Base-by-base conservation (phyloP, 2,888 invertebrate genomes). In the Xylophagus ater region DNA sequence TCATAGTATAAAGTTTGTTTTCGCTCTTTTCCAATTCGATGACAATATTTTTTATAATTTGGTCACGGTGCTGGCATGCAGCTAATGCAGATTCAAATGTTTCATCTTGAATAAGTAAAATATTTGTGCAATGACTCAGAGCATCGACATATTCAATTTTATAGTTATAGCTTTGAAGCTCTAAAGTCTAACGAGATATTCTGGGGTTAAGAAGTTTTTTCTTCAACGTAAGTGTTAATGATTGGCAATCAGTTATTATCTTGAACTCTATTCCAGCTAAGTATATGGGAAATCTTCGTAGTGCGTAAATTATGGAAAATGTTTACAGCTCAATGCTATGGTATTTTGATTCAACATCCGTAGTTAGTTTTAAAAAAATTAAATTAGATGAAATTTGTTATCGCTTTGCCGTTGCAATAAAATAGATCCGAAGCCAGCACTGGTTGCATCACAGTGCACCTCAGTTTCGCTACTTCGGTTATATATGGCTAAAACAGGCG, bases 271-370 rank as follows among this genome's bases (percentile, higher is more conserved):
- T 37, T 4, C 51, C 49, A 2, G 37, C 12, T 21, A 53, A 34
- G 41, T 52, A 53, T 14, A 46, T 37, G 4, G 44, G 44, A 37
- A 52, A 50, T 33, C 48, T 37, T 34, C 50, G 37, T n/a, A 51
- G 19, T 0, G 53, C 38, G 40, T 52, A 48, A 29, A 53, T 40
- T 6, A 52, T 46, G 2, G 49, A 45, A 17, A 53, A 34, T 3
- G 44, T 45, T 44, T 54, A 51, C n/a, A 56, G 37, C 30, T 55
- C 54, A 44, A 44, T 53, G 37, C 51, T 50, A 30, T 53, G 49
- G 36, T 47, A 52, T 30, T 48, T 44, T 6, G 46, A 23, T 26
- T 54, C 53, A 4, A 37, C 18, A 5, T 34, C 38, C 4, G 51
- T 44, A 1, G 52, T 51, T 33, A 49, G 37, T 34, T 48, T 43